Evolutionary conservation across 2,797 vertebrate species (phyloP).

Genomic region (Echeneis naucrates): DNA sequence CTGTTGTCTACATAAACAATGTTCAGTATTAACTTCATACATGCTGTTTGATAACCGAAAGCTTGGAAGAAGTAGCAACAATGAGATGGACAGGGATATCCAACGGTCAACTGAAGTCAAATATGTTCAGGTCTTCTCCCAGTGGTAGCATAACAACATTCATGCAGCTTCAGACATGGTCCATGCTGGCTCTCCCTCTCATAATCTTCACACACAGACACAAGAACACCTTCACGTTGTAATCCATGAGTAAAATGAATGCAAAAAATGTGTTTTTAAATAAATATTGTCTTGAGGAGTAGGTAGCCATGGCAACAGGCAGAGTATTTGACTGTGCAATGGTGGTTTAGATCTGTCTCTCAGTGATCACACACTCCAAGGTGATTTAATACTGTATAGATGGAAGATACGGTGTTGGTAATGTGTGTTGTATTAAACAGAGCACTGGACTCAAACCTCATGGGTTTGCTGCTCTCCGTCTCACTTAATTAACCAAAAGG

Average conservation of each 20-base stretch:
- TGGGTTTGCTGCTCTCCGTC: conserved; percentile 22
- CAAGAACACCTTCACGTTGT: conserved; percentile 28
- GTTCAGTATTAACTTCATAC: not conserved
- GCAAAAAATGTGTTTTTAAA: conserved; percentile 65
- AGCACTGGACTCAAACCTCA: conserved; percentile 27
- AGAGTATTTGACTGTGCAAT: conserved; percentile 51
- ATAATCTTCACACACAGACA: conserved; percentile 32
- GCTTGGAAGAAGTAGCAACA: conserved; percentile 2
- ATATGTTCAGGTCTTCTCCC: not conserved
- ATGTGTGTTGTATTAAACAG: conserved; percentile 39
- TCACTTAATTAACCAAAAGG: conserved; percentile 30
- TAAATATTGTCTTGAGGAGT: conserved; percentile 65
- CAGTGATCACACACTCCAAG: conserved; percentile 32
- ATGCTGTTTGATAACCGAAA: not conserved
- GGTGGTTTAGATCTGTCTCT: conserved; percentile 52
- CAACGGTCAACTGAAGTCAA: not conserved
- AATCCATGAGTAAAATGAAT: conserved; percentile 46
- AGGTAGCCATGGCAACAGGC: conserved; percentile 74
- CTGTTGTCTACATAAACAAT: not conserved
- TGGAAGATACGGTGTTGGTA: conserved; percentile 38
- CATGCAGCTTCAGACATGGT: conserved; percentile 12
- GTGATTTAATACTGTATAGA: conserved; percentile 48
- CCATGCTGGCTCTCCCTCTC: conserved; percentile 21
- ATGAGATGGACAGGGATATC: not conserved
- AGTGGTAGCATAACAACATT: conserved; percentile 1